Percentiles rank a stretch among this genome's conserved stretches.
Conservation (phyloP, 2,888 invertebrate genomes). For the Lithosia quadra region DNA sequence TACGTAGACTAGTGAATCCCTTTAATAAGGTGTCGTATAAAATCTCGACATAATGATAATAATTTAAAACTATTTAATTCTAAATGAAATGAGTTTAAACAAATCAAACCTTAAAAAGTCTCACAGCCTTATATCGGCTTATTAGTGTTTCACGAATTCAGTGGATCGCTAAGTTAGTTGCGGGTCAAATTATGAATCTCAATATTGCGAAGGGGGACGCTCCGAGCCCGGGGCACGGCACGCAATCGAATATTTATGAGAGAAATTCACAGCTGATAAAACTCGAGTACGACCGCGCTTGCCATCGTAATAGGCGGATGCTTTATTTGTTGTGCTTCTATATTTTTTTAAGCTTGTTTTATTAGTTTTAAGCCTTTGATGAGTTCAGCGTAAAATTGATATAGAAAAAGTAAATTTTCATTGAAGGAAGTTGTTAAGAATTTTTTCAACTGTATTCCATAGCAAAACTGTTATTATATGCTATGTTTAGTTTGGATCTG, state of each 20-base stretch:
- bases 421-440: not conserved
- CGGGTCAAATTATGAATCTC: conserved; percentile 80
- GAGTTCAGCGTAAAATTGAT: conserved; percentile 6
- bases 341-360: conserved; percentile 39
- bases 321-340: conserved; percentile 51
- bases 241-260: conserved; percentile 84
- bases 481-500: no score
- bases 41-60: not conserved
- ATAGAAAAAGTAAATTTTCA: not conserved
- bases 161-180: conserved; percentile 67
- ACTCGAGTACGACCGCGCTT: conserved; percentile 59
- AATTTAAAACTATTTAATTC: not conserved
- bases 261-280: conserved; percentile 82
- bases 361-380: conserved; percentile 23
- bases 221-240: conserved; percentile 54
- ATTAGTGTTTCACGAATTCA: conserved; percentile 67
- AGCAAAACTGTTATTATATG: not conserved
- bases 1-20: not conserved
- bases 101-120: conserved; percentile 22
- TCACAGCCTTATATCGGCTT: conserved; percentile 52
- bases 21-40: no score
- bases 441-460: not conserved
- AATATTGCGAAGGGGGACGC: conserved; percentile 71
- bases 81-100: not conserved
- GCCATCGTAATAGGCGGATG: conserved; percentile 65